Evolutionary conservation across 2,113 vertebrate species (phyloP).

Genomic region (Epinephelus cyanopodus): DNA sequence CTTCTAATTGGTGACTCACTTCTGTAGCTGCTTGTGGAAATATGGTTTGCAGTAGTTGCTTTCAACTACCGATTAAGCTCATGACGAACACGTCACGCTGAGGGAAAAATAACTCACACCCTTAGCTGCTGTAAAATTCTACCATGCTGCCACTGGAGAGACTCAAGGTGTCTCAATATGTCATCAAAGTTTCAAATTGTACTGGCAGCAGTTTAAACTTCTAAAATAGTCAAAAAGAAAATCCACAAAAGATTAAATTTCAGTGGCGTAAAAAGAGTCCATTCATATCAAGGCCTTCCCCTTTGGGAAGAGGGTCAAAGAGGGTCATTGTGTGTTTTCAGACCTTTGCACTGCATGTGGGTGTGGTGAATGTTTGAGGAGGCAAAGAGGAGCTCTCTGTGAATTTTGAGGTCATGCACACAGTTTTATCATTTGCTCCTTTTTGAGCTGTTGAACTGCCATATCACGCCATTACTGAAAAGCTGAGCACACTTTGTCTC

Average conservation of each 20-base stretch:
- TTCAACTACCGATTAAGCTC: not conserved
- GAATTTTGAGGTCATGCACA: not conserved
- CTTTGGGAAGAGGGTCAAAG: slow-evolving; percentile 6
- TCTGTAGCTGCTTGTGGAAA: slow-evolving; percentile 16
- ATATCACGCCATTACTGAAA: not conserved
- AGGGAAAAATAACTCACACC: not conserved
- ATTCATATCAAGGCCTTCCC: not conserved
- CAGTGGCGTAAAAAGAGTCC: not conserved
- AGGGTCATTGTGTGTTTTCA: slow-evolving; percentile 12
- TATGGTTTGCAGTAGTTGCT: slow-evolving; percentile 1
- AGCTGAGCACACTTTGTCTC: not conserved
- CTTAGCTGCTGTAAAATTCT: not conserved
- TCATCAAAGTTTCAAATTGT: slow-evolving; percentile 11
- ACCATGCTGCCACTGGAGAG: not conserved
- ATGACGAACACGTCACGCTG: not conserved
- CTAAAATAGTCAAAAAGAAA: not conserved
- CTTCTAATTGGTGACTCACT: slow-evolving; percentile 25
- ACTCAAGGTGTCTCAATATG: not conserved
- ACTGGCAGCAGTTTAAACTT: not conserved
- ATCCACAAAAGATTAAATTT: not conserved
- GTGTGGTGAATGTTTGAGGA: not conserved
- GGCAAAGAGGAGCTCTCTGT: not conserved
- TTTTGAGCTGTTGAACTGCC: not conserved
- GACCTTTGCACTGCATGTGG: not conserved
- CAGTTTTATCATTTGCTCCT: not conserved